Percentiles rank a stretch among this genome's conserved stretches.
Conservation (phyloP, 1,140 invertebrate genomes). For the Potamilus streckersoni region DNA sequence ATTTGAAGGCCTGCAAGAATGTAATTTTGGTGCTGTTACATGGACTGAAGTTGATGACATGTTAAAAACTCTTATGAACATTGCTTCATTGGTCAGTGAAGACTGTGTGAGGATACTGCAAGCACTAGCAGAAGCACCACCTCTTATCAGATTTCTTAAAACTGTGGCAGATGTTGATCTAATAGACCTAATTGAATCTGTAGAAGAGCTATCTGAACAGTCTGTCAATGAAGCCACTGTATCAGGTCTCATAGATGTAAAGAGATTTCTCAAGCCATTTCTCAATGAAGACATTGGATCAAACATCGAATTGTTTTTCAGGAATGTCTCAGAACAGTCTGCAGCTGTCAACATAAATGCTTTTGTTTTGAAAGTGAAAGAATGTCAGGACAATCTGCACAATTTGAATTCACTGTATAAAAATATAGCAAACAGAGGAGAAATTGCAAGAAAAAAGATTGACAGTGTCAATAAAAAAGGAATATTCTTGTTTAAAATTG, state of each 20-base stretch:
- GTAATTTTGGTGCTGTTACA: background rate
- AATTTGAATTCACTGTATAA: conserved; percentile 30
- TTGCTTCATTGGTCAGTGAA: conserved; percentile 4
- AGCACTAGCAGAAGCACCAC: conserved; percentile 15
- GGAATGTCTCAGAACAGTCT: conserved; percentile 1
- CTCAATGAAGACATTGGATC: background rate
- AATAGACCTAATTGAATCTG: conserved; percentile 26
- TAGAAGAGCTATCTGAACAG: conserved; percentile 34
- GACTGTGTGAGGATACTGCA: conserved; percentile 14
- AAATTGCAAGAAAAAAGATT: conserved; percentile 30
- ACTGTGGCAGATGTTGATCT: conserved; percentile 22
- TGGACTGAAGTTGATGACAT: conserved; percentile 4
- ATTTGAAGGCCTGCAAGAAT: conserved; percentile 7
- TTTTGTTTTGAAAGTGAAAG: conserved; percentile 20
- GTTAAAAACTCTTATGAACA: background rate
- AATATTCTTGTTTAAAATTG: conserved; percentile 16
- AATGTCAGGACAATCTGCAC: conserved; percentile 23
- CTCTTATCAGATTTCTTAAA: conserved; percentile 23
- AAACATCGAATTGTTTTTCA: background rate
- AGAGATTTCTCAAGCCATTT: conserved; percentile 17
- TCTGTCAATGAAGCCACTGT: conserved; percentile 30
- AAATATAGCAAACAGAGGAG: conserved; percentile 31
- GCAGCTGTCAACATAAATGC: background rate
- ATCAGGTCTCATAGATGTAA: conserved; percentile 24
- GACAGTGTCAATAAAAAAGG: conserved; percentile 24